These are phyloP conservation scores for Protobothrops flavoviridis DNA, from an alignment of 2,113 vertebrate species.

Conservation along the genomic window DNA sequence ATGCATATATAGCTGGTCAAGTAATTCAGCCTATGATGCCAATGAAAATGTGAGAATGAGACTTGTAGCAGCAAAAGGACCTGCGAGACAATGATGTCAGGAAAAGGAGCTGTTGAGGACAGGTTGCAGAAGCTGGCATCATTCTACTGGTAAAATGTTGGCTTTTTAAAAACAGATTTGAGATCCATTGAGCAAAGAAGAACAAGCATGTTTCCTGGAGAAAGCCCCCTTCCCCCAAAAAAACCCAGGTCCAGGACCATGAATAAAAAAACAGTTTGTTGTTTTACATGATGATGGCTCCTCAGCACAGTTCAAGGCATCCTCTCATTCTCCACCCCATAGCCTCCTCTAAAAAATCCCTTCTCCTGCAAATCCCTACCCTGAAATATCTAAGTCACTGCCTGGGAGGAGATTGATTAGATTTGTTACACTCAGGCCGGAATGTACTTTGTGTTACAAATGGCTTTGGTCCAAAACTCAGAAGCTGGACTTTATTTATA, in stretches of 20 bases:
- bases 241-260: not conserved
- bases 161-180: not conserved
- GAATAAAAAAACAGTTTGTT: conserved; percentile 9
- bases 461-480: conserved; percentile 71
- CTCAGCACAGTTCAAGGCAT: conserved; percentile 37
- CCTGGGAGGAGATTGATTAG: conserved; percentile 70
- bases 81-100: not conserved
- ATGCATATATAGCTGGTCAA: not conserved
- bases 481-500: conserved; percentile 72
- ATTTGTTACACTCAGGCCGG: conserved; percentile 73
- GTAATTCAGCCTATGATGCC: not conserved
- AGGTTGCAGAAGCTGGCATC: not conserved
- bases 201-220: not conserved
- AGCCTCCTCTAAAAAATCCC: conserved; percentile 50
- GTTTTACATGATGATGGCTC: conserved; percentile 1
- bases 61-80: conserved; percentile 3
- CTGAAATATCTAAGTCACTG: conserved; percentile 36
- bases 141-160: not conserved
- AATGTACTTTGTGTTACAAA: conserved; percentile 77
- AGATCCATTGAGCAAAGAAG: not conserved
- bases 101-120: not conserved
- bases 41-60: not conserved
- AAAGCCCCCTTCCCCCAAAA: not conserved
- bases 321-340: conserved; percentile 49
- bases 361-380: conserved; percentile 37